These are phyloP conservation scores for Coluber constrictor DNA, from an alignment of 2,797 vertebrate species.

Conservation along the genomic window DNA sequence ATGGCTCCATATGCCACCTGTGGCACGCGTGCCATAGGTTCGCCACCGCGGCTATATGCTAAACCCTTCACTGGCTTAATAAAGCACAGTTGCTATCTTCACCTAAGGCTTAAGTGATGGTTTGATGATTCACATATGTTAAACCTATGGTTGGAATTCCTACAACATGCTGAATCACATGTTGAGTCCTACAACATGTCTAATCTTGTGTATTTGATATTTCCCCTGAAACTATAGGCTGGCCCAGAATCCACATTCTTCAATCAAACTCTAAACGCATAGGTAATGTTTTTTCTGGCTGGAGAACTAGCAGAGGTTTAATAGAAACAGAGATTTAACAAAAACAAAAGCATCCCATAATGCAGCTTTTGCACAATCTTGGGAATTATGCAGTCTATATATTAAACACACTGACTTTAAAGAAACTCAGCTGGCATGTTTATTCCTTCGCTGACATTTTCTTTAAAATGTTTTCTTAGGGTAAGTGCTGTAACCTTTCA, in stretches of 20 bases:
- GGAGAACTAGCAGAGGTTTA: neutral
- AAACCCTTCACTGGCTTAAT: neutral
- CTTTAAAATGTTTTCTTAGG: neutral
- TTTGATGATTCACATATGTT: neutral
- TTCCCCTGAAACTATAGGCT: neutral
- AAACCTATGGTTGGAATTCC: neutral
- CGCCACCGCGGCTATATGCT: neutral
- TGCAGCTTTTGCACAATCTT: neutral
- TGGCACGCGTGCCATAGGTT: too few relatives aligned
- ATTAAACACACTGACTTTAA: neutral
- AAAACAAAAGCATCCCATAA: neutral
- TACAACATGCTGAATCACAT: neutral
- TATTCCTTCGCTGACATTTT: neutral
- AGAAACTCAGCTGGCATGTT: neutral
- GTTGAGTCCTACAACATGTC: neutral
- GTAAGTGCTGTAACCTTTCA: neutral
- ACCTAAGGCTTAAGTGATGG: neutral
- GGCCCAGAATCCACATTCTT: neutral
- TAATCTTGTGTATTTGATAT: neutral
- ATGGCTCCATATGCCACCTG: too few relatives aligned
- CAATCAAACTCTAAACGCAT: neutral
- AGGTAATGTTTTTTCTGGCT: neutral
- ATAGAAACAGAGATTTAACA: neutral
- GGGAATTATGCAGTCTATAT: neutral
- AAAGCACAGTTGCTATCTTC: neutral